A percentile compares a stretch with the other conserved stretches of the same genome.
These are phyloP conservation scores for Acipenser oxyrinchus DNA, from an alignment of 2,797 vertebrate species.

Conservation along the genomic window DNA sequence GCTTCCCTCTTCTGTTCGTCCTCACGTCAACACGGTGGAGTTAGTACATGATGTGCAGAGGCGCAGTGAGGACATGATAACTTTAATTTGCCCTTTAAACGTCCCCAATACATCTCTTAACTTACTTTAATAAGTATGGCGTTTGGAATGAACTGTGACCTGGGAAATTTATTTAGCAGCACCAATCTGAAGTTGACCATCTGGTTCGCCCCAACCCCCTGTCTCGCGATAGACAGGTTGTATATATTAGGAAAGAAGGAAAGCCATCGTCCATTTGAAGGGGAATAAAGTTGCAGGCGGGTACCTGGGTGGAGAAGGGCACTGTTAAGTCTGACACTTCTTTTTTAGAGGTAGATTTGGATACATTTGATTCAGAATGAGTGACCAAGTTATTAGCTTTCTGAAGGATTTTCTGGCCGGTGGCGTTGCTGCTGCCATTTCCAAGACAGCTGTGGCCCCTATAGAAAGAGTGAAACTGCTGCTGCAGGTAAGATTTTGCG, in stretches of 20 bases:
- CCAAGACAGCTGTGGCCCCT: slow-evolving; percentile 94
- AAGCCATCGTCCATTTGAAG: slow-evolving; percentile 51
- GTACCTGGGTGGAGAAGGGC: slow-evolving; percentile 27
- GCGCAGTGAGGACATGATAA: slow-evolving; percentile 16
- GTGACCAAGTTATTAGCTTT: slow-evolving; percentile 84
- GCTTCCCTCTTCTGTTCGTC: no score
- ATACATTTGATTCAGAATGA: slow-evolving; percentile 51
- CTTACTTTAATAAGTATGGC: slow-evolving; percentile 43
- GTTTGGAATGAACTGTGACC: slow-evolving; percentile 52
- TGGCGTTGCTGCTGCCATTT: slow-evolving; percentile 89
- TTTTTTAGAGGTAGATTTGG: slow-evolving; percentile 6
- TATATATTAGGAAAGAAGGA: slow-evolving; percentile 57
- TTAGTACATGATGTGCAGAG: no score
- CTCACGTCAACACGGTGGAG: no score
- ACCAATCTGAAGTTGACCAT: slow-evolving; percentile 40
- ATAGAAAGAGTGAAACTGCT: slow-evolving; percentile 93
- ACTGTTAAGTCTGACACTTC: slow-evolving; percentile 25
- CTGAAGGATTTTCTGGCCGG: slow-evolving; percentile 93
- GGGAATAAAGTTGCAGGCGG: slow-evolving; percentile 43
- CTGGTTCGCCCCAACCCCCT: slow-evolving; percentile 47
- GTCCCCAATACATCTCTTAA: slow-evolving; percentile 48
- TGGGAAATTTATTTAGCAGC: slow-evolving; percentile 55
- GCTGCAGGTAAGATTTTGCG: slow-evolving; percentile 71
- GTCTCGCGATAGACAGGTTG: slow-evolving; percentile 68
- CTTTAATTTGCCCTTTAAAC: slow-evolving; percentile 82